Evolutionary conservation across 2,113 vertebrate species (phyloP).

Genomic region (Pyrgilauda ruficollis): DNA sequence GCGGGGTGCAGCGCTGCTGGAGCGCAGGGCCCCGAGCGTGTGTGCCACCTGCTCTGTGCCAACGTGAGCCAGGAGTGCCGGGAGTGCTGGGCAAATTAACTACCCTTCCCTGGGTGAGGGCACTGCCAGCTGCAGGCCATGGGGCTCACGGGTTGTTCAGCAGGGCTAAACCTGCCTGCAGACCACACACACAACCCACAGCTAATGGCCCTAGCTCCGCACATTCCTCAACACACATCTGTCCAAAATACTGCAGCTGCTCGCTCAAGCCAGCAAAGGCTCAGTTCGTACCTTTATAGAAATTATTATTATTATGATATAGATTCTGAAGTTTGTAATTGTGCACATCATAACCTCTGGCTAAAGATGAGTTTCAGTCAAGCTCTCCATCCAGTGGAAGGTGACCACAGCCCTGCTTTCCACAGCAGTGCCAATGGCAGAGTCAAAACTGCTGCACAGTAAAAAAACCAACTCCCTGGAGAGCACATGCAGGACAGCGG

Average conservation of each 20-base stretch:
- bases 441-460: not conserved
- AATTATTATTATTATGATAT: not conserved
- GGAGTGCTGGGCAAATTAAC: not conserved
- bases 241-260: not conserved
- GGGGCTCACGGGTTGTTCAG: rapidly evolving
- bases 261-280: not conserved
- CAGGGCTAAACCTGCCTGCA: not conserved
- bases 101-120: not conserved
- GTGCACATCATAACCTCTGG: not conserved
- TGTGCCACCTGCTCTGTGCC: not conserved
- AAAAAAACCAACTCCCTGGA: not conserved
- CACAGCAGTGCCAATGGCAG: not conserved
- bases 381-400: not conserved
- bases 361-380: not conserved
- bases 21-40: rapidly evolving
- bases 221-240: not conserved
- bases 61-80: rapidly evolving
- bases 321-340: not conserved
- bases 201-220: not conserved
- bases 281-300: not conserved
- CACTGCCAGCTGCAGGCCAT: not conserved
- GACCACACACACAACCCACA: not conserved
- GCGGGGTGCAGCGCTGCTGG: not conserved
- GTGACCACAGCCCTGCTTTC: not conserved
- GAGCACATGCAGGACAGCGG: not conserved